These are phyloP conservation scores for Cryptocheilus praepositus DNA, from an alignment of 2,888 invertebrate species.

Conservation along the genomic window DNA sequence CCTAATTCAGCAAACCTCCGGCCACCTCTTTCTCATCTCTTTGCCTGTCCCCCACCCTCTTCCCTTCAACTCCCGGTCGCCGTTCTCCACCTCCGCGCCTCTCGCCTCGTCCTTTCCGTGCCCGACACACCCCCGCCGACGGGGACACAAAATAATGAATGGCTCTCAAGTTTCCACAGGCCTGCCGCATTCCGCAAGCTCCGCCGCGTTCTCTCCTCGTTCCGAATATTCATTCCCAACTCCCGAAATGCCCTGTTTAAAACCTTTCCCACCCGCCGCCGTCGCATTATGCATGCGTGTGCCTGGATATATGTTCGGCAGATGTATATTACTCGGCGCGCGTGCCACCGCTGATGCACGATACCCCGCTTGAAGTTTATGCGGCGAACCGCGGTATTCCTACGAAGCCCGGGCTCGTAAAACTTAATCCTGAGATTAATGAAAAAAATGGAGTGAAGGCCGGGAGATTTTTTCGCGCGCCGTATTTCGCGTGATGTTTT, in stretches of 20 bases:
- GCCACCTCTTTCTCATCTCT: constrained; percentile 31
- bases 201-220: constrained; percentile 25
- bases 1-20: constrained; percentile 58
- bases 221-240: constrained; percentile 45
- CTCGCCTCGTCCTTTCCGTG: neutral
- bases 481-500: no score
- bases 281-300: constrained; percentile 8
- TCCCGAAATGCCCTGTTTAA: constrained; percentile 37
- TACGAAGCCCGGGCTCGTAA: no score
- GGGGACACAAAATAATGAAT: constrained; percentile 49
- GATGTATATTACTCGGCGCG: no score
- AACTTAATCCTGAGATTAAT: no score
- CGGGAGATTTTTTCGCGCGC: no score
- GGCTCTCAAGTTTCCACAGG: constrained; percentile 45
- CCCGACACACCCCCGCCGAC: constrained; percentile 13
- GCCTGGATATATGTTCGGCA: no score
- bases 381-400: no score
- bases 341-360: neutral
- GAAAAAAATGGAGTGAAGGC: no score
- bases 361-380: neutral
- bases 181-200: constrained; percentile 33
- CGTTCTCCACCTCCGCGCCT: neutral
- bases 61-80: constrained; percentile 2
- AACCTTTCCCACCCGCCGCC: constrained; percentile 18
- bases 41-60: constrained; percentile 20